Evolutionary conservation across 2,888 invertebrate genomes (phyloP), one percentile per base, ranked within the genome.

Genomic region (Protodeltote pygarga): DNA sequence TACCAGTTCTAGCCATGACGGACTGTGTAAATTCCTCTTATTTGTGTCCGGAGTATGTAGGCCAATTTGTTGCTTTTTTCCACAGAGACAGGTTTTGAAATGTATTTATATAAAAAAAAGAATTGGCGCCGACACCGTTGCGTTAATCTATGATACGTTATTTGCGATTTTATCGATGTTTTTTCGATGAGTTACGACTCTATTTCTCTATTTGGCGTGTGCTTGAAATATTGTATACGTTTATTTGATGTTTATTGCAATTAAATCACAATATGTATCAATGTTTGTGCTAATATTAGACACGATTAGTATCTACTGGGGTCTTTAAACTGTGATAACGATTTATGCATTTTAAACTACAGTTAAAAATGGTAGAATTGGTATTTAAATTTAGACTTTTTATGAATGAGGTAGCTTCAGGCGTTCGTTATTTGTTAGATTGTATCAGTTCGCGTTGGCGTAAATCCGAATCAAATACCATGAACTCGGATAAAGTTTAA

Each of bases 1-100:
- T 72, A 81, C 79, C 73, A 78, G 77, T 81, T 81, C 51, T 71
- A 68, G 64, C 65, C 76, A 77, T 79, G 74, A 73, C 73, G 70
- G 75, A 77, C 77, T 78, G 80, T 79, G 81, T 83, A 83, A 81
- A 81, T 83, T 81, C 84, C 75, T 83, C 79, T 81, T 84, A 83
- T 85, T 86, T 83, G 80, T 81, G 79, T 74, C 73, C 74, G 73
- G 65, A 53, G 73, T 81, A 86, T 85, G 87, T 89, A 79, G 90
- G 90, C 72, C 88, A 84, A 76, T 83, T 80, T 77, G 80, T 81
- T 81, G 80, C 83, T 80, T 77, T 75, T 68, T 69, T 58, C 55
- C 61, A 41, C 74, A 63, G 66, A 77, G 79, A 87, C 88, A 85
- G 86, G 88, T 89, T 88, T 75, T 65, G 71, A 80, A 78, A 73